Conservation (phyloP, 2,113 vertebrate species). For the Tyto alba region DNA sequence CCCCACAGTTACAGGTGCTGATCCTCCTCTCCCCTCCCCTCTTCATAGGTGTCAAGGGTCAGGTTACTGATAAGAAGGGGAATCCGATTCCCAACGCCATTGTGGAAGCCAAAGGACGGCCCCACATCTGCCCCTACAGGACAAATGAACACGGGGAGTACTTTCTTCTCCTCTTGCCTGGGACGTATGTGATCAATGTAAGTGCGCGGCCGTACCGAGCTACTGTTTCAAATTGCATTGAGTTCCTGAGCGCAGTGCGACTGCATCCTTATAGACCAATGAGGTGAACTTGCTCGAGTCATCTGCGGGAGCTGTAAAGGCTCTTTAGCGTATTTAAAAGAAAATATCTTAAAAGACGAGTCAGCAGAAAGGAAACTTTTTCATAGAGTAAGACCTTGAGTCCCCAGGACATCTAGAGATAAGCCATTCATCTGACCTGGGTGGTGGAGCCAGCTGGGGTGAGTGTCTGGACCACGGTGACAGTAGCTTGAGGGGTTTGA, state of each 20-base stretch:
- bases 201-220: neutral
- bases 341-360: neutral
- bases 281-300: neutral
- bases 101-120: slow-evolving; percentile 82
- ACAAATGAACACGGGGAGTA: slow-evolving; percentile 88
- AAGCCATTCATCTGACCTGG: neutral
- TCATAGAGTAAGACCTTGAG: neutral
- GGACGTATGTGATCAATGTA: slow-evolving; percentile 86
- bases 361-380: neutral
- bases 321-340: neutral
- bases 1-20: too few relatives aligned
- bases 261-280: too few relatives aligned
- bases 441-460: neutral
- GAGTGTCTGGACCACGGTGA: rapidly evolving
- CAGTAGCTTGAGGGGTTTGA: neutral
- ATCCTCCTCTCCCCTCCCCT: neutral
- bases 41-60: slow-evolving; percentile 88
- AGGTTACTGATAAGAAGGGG: slow-evolving; percentile 76
- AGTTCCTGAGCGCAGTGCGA: neutral
- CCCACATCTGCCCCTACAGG: slow-evolving; percentile 83
- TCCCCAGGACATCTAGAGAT: neutral
- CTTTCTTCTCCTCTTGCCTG: slow-evolving; percentile 89
- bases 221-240: neutral
- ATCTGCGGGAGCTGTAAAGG: neutral
- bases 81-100: slow-evolving; percentile 76